Evolutionary conservation across 2,888 invertebrate species (phyloP), one percentile per base, ranked within the genome.

Genomic region (Falcaria lacertinaria): DNA sequence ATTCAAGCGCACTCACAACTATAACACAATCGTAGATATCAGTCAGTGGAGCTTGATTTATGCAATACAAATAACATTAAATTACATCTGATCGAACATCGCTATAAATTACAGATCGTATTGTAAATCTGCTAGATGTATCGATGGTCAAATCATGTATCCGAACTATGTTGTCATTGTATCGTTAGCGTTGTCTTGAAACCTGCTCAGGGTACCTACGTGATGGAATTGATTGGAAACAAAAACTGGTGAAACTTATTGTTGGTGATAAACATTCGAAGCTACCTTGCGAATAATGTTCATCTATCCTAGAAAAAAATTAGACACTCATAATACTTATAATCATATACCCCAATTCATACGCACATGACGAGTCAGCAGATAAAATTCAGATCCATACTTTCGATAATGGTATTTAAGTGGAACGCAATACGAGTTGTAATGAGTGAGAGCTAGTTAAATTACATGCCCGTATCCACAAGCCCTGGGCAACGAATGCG

Each of bases 31-130:
- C 61, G 53, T 57, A 60, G 67, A 81, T 79, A 80, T 80, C 81
- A 50, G 67, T 69, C 64, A 74, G 88, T 85, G 80, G 87, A 80
- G 72, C 75, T 77, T 87, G 87, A 89, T 88, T 88, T 89, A 88
- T 80, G 75, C 64, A 58, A 64, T 37, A 69, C 74, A 76, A 76
- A 80, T 85, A 83, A 82, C 86, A 85, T 85, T 89, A 88, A 88
- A 89, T 88, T 86, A 87, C 83, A 86, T 86, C 83, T 86, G 82
- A 86, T 81, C 79, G 82, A 83, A 87, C 87, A 87, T 73, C 74
- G 78, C 83, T 63, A 88, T 89, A 88, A 88, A 89, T 88, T 82
- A 80, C 71, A 59, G 74, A 72, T 70, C 69, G 79, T 80, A 86
- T 80, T 86, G 84, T 89, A 88, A 88, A 88, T 86, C 86, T 83